Percentiles rank a stretch among this genome's conserved stretches.
Evolutionary conservation across 2,888 invertebrate species (phyloP).

Genomic region (Tyria jacobaeae): DNA sequence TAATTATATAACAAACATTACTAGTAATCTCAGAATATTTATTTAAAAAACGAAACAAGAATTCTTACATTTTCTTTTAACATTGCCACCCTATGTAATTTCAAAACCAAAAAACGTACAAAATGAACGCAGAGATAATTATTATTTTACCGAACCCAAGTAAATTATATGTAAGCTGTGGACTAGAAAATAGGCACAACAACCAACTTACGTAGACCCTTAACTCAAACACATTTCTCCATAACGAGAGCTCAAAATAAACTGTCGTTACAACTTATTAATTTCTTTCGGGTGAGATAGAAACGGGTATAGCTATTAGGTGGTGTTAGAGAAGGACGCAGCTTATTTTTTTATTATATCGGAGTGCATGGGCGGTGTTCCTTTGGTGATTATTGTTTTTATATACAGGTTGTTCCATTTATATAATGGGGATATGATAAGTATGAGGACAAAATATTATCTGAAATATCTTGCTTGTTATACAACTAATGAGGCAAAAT

Average conservation of each 20-base stretch:
- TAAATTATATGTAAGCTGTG: conserved; percentile 69
- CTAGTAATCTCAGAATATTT: too few relatives aligned
- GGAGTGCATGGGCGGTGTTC: conserved; percentile 68
- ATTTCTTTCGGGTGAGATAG: conserved; percentile 63
- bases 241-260: conserved; percentile 46
- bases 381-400: conserved; percentile 71
- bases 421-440: too few relatives aligned
- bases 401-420: conserved; percentile 57
- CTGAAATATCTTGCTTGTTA: background rate
- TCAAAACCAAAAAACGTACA: conserved; percentile 66
- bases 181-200: conserved; percentile 44
- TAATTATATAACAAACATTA: too few relatives aligned
- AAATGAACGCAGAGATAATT: conserved; percentile 72
- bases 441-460: too few relatives aligned
- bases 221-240: rapidly evolving
- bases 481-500: too few relatives aligned
- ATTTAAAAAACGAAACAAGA: background rate
- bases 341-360: conserved; percentile 59
- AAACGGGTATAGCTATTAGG: conserved; percentile 63
- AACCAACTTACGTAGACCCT: conserved; percentile 18
- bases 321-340: conserved; percentile 59
- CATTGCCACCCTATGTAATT: conserved; percentile 58
- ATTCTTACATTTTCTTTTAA: conserved; percentile 10
- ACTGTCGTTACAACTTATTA: conserved; percentile 68
- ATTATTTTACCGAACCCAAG: conserved; percentile 76